Conservation (phyloP, 2,888 invertebrate genomes). For the Meganola albula region DNA sequence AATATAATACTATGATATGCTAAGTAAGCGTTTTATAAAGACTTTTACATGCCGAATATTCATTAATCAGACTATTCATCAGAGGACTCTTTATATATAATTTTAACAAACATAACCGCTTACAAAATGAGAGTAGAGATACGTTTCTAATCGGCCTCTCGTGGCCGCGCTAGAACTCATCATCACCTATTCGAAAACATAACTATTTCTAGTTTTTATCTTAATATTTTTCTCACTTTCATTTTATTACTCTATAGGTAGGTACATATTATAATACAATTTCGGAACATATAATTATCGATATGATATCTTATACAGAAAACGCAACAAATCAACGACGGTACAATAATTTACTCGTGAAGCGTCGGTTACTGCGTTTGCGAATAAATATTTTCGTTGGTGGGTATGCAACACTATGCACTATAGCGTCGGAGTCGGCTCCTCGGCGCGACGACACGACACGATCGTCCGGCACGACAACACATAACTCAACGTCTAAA, state of each 20-base stretch:
- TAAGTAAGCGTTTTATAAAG: conserved; percentile 79
- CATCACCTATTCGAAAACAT: conserved; percentile 69
- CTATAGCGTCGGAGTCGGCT: conserved; percentile 22
- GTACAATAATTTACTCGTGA: conserved; percentile 65
- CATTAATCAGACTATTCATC: conserved; percentile 77
- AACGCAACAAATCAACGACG: conserved; percentile 72
- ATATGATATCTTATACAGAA: conserved; percentile 75
- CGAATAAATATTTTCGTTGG: conserved; percentile 69
- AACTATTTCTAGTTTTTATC: conserved; percentile 72
- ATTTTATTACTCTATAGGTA: conserved; percentile 74
- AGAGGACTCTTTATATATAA: conserved; percentile 77
- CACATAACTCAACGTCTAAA: conserved; percentile 66
- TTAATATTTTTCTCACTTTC: conserved; percentile 77
- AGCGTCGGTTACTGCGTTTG: conserved; percentile 69
- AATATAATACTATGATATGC: conserved; percentile 79
- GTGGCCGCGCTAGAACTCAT: conserved; percentile 64
- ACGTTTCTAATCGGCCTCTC: conserved; percentile 59
- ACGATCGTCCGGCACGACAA: conserved; percentile 56
- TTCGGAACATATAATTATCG: conserved; percentile 77
- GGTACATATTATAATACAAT: conserved; percentile 73
- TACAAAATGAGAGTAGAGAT: conserved; percentile 70
- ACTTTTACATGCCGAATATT: conserved; percentile 78
- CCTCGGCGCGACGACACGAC: conserved; percentile 38
- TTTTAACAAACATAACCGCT: conserved; percentile 76
- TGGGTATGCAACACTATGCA: conserved; percentile 47